Evolutionary conservation across 2,797 vertebrate species (phyloP).

Genomic region (Champsocephalus esox): DNA sequence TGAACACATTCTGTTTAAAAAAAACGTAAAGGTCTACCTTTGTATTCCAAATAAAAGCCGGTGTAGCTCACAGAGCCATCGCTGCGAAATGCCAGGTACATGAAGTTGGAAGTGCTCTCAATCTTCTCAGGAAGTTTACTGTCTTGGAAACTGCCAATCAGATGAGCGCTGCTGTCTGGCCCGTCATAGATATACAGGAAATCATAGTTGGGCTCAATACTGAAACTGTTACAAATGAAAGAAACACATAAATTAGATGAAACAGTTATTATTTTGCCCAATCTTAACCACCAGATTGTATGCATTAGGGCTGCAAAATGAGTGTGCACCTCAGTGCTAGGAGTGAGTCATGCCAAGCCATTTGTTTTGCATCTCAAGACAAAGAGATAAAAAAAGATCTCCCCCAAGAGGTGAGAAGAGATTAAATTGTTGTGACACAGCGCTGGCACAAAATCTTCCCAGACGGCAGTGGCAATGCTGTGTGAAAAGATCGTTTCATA

Average conservation of each 20-base stretch:
- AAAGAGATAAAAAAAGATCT: slow-evolving; percentile 75
- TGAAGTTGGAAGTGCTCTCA: slow-evolving; percentile 95
- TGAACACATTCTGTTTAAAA: slow-evolving; percentile 22
- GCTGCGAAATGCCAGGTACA: slow-evolving; percentile 97
- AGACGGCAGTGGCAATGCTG: slow-evolving; percentile 70
- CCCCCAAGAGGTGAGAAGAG: slow-evolving; percentile 76
- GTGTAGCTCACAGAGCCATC: slow-evolving; percentile 98
- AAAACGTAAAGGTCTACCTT: slow-evolving; percentile 85
- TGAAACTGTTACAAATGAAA: slow-evolving; percentile 87
- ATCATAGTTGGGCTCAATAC: slow-evolving; percentile 98
- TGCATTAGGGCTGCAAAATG: slow-evolving; percentile 56
- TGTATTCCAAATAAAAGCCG: slow-evolving; percentile 97
- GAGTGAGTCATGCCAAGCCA: slow-evolving; percentile 71
- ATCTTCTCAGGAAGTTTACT: slow-evolving; percentile 97
- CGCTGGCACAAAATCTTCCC: slow-evolving; percentile 74
- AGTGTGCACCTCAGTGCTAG: slow-evolving; percentile 40
- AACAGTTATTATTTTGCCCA: slow-evolving; percentile 53
- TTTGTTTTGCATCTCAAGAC: slow-evolving; percentile 79
- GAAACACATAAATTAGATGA: slow-evolving; percentile 52
- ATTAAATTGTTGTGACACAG: slow-evolving; percentile 82
- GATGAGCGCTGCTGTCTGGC: slow-evolving; percentile 89
- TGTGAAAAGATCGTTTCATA: slow-evolving; percentile 79
- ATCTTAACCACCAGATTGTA: slow-evolving; percentile 55
- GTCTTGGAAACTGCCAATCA: slow-evolving; percentile 98
- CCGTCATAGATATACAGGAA: slow-evolving; percentile 98